Percentiles rank a stretch among this genome's conserved stretches.
These are phyloP conservation scores for Drosophila pseudotalamancana DNA, from an alignment of 2,888 invertebrate species.

Conservation along the genomic window DNA sequence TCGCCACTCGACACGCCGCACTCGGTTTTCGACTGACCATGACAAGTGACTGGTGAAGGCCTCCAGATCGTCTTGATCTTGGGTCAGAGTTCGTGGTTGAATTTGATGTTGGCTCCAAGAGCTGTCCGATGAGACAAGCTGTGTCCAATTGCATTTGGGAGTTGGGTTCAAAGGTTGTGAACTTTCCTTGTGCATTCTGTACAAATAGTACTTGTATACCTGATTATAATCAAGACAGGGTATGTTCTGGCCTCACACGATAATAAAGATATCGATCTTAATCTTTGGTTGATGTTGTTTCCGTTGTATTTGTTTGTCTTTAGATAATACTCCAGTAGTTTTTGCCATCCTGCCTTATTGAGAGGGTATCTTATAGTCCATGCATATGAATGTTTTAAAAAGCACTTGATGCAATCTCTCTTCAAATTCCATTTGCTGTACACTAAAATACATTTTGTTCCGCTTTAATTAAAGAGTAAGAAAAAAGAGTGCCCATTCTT, in stretches of 20 bases:
- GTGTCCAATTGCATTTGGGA: conserved; percentile 20
- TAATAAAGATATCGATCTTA: no score
- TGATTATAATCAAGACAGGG: background rate
- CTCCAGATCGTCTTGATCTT: conserved; percentile 25
- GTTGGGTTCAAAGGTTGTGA: conserved; percentile 1
- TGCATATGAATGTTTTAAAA: background rate
- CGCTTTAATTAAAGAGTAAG: background rate
- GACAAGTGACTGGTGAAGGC: conserved; percentile 37
- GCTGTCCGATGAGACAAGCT: conserved; percentile 17
- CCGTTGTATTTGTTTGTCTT: no score
- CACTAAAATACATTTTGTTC: background rate
- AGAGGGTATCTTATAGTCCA: background rate
- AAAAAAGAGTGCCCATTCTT: background rate
- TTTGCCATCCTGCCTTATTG: no score
- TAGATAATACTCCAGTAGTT: no score
- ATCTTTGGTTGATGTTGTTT: no score
- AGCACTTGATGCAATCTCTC: background rate
- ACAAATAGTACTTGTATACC: background rate
- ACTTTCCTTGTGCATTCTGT: background rate
- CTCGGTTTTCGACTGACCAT: conserved; percentile 26
- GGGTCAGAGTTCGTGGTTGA: conserved; percentile 42
- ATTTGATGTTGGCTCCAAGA: conserved; percentile 15
- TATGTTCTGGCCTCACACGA: background rate
- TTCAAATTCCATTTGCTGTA: no score
- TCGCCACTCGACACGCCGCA: no score